A percentile compares a stretch with the other conserved stretches of the same genome.
These are phyloP conservation scores for Psittacara wagleri DNA, from an alignment of 2,113 vertebrate genomes.

Conservation along the genomic window DNA sequence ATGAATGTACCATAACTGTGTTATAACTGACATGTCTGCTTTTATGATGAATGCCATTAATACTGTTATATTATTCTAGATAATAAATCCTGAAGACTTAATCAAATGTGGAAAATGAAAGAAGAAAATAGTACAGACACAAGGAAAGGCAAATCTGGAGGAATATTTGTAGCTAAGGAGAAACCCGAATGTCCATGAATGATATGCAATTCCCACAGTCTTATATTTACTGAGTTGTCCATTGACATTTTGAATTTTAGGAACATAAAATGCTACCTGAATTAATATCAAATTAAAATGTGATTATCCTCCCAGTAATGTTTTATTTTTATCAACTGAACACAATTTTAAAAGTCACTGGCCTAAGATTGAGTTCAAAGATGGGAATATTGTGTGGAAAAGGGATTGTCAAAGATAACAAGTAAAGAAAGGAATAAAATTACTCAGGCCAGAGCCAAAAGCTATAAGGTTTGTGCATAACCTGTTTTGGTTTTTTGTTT, in stretches of 20 bases:
- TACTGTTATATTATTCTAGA: not conserved
- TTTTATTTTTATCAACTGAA: not conserved
- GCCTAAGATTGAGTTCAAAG: not conserved
- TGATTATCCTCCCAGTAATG: not conserved
- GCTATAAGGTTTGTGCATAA: not conserved
- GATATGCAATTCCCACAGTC: not conserved
- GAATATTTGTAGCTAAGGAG: not conserved
- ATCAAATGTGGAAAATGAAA: not conserved
- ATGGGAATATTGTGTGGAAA: not conserved
- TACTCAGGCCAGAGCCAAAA: not conserved
- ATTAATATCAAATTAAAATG: not conserved
- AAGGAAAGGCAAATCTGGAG: not conserved
- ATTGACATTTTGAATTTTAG: not conserved
- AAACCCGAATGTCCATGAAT: not conserved
- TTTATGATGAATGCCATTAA: not conserved
- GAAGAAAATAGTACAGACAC: not conserved
- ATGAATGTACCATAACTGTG: not conserved
- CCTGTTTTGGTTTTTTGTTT: not conserved
- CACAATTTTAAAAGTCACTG: not conserved
- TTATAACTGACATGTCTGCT: not conserved
- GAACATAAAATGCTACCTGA: not conserved
- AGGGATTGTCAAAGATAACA: not conserved
- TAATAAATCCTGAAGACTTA: not conserved
- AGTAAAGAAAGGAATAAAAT: not conserved
- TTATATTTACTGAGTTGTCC: not conserved